Evolutionary conservation across 2,113 vertebrate genomes (phyloP).

Genomic region (Taxidea taxus): DNA sequence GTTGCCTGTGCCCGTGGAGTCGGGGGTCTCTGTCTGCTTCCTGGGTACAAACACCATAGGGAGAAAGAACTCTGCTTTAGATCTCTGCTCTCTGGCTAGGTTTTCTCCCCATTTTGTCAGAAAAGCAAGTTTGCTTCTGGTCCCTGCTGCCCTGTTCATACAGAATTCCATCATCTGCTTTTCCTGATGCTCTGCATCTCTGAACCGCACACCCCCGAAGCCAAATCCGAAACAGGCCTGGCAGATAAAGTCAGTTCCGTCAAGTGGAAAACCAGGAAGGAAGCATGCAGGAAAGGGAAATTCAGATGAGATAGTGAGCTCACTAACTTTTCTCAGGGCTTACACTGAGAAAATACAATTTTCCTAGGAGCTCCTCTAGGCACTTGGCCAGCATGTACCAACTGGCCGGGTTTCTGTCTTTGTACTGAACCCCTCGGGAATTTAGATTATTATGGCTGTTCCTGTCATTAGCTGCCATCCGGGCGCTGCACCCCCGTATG

Average conservation of each 20-base stretch:
- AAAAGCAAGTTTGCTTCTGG: neutral
- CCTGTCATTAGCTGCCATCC: neutral
- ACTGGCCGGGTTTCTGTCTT: neutral
- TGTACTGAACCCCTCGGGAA: neutral
- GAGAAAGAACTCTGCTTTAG: neutral
- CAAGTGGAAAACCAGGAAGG: neutral
- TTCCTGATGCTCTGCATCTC: neutral
- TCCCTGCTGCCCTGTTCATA: neutral
- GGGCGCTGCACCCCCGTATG: neutral
- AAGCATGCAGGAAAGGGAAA: neutral
- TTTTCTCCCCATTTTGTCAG: neutral
- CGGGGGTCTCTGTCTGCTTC: neutral
- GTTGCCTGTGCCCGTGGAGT: neutral
- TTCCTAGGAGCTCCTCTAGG: neutral
- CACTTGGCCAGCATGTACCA: neutral
- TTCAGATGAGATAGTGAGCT: neutral
- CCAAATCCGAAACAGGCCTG: neutral
- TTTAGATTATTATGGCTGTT: neutral
- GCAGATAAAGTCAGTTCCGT: neutral
- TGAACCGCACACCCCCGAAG: neutral
- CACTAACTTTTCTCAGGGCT: neutral
- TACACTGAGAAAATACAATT: neutral
- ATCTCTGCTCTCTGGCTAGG: neutral
- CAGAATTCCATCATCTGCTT: neutral
- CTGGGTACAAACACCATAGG: neutral